Base-by-base conservation (phyloP, 1,140 invertebrate species). In the Plutomurus gul region DNA sequence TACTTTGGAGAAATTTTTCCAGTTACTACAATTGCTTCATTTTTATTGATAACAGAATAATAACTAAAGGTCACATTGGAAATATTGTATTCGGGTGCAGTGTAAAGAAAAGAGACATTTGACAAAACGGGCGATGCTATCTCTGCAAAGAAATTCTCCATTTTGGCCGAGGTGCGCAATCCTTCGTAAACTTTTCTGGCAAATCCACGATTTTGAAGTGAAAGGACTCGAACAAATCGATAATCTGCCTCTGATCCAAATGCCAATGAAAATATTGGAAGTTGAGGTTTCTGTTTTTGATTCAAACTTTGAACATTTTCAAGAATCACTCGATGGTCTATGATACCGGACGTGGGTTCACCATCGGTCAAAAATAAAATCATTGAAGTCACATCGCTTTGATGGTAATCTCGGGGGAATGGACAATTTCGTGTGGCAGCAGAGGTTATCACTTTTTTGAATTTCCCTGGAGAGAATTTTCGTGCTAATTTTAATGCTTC, bases 351-450 rank as follows among this genome's bases (percentile, higher is more conserved):
- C 4, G 91, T 93, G 2, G 92, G 88, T 80, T 92, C 89, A 37
- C 92, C 92, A 85, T 93, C 92, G 0, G 92, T 93, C 43, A 93
- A 85, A 86, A 93, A 93, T 25, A 93, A 89, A 13, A 93, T 90
- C 72, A 93, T 88, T 0, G 91, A 89, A 84, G 90, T 88, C 25
- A 86, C 84, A 33, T 71, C n/a, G n/a, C n/a, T 75, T 18, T 37
- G 10, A n/a, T n/a, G 78, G 81, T 30, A 76, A 36, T 8, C 7
- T 49, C 8, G 13, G n/a, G 2, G 2, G 6, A n/a, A 2, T 7
- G 46, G 6, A 4, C 4, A n/a, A 47, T n/a, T 7, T n/a, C n/a
- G 1, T n/a, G 11, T n/a, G 7, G 1, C 8, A 7, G 1, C 46
- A 7, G 3, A 2, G 3, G 8, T 33, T 18, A 27, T 73, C 77